Percentiles rank a stretch among this genome's conserved stretches.
These are phyloP conservation scores for Antheraea yamamai DNA, from an alignment of 2,888 invertebrate genomes.

Conservation along the genomic window DNA sequence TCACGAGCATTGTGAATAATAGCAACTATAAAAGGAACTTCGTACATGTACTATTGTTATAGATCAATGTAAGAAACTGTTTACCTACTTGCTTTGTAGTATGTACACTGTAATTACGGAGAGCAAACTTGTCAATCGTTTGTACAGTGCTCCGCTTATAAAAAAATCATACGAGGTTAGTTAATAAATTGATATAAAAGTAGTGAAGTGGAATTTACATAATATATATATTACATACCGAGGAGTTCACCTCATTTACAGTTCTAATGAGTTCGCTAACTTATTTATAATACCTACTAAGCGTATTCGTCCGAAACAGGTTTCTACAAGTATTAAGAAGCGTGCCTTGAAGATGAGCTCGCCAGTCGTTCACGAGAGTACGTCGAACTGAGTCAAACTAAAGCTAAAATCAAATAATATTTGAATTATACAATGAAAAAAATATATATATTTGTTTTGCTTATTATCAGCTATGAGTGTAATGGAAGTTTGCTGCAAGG, in stretches of 20 bases:
- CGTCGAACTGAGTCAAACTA: slow-evolving; percentile 29
- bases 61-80: background rate
- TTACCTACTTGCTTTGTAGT: background rate
- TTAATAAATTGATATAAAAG: background rate
- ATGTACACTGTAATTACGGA: background rate
- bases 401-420: slow-evolving; percentile 19
- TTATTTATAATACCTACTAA: slow-evolving; percentile 3
- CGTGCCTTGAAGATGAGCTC: slow-evolving; percentile 40
- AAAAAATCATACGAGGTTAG: background rate
- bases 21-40: background rate
- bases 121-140: background rate
- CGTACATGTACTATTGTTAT: background rate
- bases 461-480: slow-evolving; percentile 39
- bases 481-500: slow-evolving; percentile 39
- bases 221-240: background rate
- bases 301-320: slow-evolving; percentile 35
- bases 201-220: background rate
- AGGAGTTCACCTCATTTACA: background rate
- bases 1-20: background rate
- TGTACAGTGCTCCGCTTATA: background rate
- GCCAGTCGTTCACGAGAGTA: slow-evolving; percentile 44
- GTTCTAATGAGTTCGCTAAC: slow-evolving; percentile 8
- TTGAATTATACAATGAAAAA: slow-evolving; percentile 26
- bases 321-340: slow-evolving; percentile 39
- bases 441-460: slow-evolving; percentile 35